phyloP scores from a whole-genome alignment of 64 coral and sea anemone species.

The Exaiptasia diaphana region DNA sequence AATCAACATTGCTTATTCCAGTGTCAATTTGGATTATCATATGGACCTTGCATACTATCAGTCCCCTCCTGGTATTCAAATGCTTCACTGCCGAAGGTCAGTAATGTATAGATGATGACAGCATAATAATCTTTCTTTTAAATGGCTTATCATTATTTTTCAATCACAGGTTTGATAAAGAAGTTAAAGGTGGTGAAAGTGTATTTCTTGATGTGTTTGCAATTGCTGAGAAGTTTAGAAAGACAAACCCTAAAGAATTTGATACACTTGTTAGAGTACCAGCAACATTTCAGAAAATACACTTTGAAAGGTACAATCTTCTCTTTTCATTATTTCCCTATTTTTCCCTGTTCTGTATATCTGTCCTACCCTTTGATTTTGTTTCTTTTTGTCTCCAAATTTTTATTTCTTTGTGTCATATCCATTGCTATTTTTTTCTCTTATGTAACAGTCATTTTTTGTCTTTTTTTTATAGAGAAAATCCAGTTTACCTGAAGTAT shows the following conservation, averaged over 20 bases:
- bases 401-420: neutral
- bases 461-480: constrained; percentile 35
- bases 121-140: neutral
- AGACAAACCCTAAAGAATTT: constrained; percentile 66
- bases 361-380: neutral
- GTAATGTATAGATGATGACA: neutral
- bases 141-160: neutral
- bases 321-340: neutral
- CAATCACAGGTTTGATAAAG: constrained; percentile 57
- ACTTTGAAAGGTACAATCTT: constrained; percentile 73
- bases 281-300: constrained; percentile 92
- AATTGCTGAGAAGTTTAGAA: constrained; percentile 77
- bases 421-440: too few species aligned
- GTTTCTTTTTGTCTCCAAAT: neutral
- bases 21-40: constrained; percentile 33
- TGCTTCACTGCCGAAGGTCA: constrained; percentile 71
- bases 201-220: constrained; percentile 69
- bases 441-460: too few species aligned
- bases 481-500: constrained; percentile 86
- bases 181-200: constrained; percentile 70
- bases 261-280: constrained; percentile 69
- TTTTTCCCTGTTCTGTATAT: neutral
- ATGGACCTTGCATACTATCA: constrained; percentile 83
- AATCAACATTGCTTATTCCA: constrained; percentile 84
- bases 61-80: constrained; percentile 78